A percentile compares a stretch with the other conserved stretches of the same genome.
Conservation (phyloP, 2,888 invertebrate species). For the Alcis repandata region DNA sequence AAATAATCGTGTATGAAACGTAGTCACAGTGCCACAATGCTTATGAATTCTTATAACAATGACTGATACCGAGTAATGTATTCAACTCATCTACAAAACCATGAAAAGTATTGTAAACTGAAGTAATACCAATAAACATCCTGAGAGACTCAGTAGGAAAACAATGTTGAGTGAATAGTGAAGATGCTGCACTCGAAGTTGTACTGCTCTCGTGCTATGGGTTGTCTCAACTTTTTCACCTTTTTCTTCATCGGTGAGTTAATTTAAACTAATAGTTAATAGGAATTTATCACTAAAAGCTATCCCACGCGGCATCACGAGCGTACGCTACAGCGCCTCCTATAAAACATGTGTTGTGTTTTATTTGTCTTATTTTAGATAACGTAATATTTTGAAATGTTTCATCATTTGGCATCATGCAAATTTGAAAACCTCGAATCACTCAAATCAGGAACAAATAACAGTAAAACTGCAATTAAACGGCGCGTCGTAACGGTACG, state of each 20-base stretch:
- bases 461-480: too few species aligned
- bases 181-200: conserved; percentile 13
- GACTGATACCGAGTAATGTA: conserved; percentile 1
- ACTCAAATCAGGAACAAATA: too few species aligned
- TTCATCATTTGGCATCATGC: too few species aligned
- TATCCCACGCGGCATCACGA: too few species aligned
- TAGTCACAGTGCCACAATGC: too few species aligned
- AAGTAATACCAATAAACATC: conserved; percentile 34
- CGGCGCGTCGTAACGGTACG: too few species aligned
- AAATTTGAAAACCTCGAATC: too few species aligned
- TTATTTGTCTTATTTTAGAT: too few species aligned
- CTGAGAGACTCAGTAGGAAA: background rate
- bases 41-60: background rate
- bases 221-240: conserved; percentile 12
- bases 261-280: conserved; percentile 11
- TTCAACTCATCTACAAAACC: conserved; percentile 2
- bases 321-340: too few species aligned
- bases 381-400: too few species aligned
- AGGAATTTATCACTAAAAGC: background rate
- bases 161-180: conserved; percentile 2
- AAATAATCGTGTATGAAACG: too few species aligned
- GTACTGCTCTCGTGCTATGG: conserved; percentile 25
- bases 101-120: conserved; percentile 1
- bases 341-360: too few species aligned
- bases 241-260: conserved; percentile 34